Evolutionary conservation across 2,888 invertebrate genomes (phyloP).

Genomic region (Pimpla rufipes): DNA sequence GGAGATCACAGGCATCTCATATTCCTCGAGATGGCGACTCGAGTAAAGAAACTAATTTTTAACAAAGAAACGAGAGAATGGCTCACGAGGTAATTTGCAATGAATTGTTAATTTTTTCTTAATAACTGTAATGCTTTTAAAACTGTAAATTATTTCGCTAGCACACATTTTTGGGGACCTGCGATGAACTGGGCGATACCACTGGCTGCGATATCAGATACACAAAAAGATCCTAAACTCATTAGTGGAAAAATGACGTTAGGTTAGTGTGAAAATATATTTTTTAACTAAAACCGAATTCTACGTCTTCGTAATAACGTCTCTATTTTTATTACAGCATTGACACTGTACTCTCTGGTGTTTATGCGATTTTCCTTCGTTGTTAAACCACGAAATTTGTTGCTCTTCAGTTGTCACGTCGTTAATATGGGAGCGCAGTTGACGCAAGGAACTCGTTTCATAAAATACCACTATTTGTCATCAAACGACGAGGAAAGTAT

Average conservation of each 20-base stretch:
- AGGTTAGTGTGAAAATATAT: conserved; percentile 87
- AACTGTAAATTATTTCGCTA: conserved; percentile 82
- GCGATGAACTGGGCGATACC: conserved; percentile 99
- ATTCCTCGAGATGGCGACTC: conserved; percentile 62
- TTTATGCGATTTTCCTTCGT: conserved; percentile 81
- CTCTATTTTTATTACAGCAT: conserved; percentile 72
- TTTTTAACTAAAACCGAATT: not conserved
- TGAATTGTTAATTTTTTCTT: conserved; percentile 4
- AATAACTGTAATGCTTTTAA: not conserved
- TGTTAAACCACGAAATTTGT: conserved; percentile 79
- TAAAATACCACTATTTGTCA: conserved; percentile 88
- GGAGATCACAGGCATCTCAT: not conserved
- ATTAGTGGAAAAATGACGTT: conserved; percentile 98
- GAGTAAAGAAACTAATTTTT: conserved; percentile 67
- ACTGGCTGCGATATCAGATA: conserved; percentile 96
- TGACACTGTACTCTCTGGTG: conserved; percentile 77
- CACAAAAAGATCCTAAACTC: conserved; percentile 94
- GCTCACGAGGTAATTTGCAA: conserved; percentile 76
- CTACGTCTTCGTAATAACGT: not conserved
- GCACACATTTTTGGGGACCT: conserved; percentile 99
- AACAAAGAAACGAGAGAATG: conserved; percentile 78
- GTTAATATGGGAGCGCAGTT: conserved; percentile 78
- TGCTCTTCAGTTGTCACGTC: conserved; percentile 80
- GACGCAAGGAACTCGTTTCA: conserved; percentile 88
- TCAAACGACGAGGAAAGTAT: not conserved